A percentile compares a stretch with the other conserved stretches of the same genome.
phyloP scores from a whole-genome alignment of 2,113 vertebrate species.

The Pardalotus punctatus region DNA sequence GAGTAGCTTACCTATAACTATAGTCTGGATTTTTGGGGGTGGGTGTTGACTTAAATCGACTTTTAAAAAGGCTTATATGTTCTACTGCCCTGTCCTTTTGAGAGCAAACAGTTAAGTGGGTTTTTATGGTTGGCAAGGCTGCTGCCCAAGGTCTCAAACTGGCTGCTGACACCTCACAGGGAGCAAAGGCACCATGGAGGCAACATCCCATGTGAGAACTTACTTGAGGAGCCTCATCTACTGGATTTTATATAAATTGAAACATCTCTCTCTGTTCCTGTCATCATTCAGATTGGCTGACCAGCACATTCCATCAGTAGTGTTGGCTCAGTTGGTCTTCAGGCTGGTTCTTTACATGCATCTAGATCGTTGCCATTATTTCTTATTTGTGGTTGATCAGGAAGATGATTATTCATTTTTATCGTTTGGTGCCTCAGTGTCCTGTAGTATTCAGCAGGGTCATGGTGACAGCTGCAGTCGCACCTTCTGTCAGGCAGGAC shows the following conservation, averaged over 20 bases:
- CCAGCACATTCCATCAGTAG: neutral
- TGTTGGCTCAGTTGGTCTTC: neutral
- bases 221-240: neutral
- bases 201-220: neutral
- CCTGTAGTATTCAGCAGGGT: neutral
- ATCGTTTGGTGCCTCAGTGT: neutral
- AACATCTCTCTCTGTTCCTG: neutral
- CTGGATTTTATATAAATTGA: neutral
- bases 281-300: neutral
- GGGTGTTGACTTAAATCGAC: neutral
- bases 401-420: neutral
- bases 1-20: neutral
- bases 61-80: neutral
- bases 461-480: neutral
- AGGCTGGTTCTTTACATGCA: neutral
- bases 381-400: neutral
- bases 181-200: neutral
- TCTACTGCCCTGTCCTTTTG: neutral
- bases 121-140: neutral
- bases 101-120: neutral
- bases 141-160: neutral
- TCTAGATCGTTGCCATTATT: fast-evolving
- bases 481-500: neutral
- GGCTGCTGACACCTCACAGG: neutral
- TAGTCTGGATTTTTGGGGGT: neutral